Percentiles rank a stretch among this genome's conserved stretches.
Evolutionary conservation across 2,888 invertebrate species (phyloP).

Genomic region (Rotaria magnacalcarata): DNA sequence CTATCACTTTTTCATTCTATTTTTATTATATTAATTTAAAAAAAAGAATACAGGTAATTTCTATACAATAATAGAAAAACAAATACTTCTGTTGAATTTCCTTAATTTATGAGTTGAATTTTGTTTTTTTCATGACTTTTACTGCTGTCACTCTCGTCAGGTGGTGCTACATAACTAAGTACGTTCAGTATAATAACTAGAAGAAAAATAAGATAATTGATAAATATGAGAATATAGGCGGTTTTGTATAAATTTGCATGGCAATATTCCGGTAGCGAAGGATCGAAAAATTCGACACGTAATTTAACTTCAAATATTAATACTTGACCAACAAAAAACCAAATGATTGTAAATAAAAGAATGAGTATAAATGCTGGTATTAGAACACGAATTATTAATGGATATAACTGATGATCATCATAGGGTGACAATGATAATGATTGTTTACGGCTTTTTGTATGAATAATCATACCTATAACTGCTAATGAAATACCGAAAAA

Average conservation of each 20-base stretch:
- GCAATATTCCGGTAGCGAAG: background rate
- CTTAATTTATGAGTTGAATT: background rate
- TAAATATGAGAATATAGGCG: background rate
- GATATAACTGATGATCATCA: background rate
- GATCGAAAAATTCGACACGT: background rate
- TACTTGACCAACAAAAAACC: conserved; percentile 20
- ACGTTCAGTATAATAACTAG: background rate
- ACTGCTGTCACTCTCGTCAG: background rate
- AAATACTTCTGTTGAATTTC: background rate
- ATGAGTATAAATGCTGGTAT: background rate
- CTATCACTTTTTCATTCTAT: too few species aligned
- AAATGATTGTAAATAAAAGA: background rate
- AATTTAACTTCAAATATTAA: background rate
- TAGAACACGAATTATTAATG: background rate
- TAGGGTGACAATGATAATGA: background rate
- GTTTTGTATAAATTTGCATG: background rate
- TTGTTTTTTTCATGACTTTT: background rate
- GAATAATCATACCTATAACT: background rate
- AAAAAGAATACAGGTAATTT: background rate
- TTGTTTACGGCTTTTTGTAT: background rate
- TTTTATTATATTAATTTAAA: too few species aligned
- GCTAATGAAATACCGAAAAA: background rate
- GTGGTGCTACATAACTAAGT: background rate
- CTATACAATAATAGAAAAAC: background rate
- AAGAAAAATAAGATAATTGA: background rate